These are phyloP conservation scores for Staurois parvus DNA, from an alignment of 2,797 vertebrate genomes.

Conservation along the genomic window DNA sequence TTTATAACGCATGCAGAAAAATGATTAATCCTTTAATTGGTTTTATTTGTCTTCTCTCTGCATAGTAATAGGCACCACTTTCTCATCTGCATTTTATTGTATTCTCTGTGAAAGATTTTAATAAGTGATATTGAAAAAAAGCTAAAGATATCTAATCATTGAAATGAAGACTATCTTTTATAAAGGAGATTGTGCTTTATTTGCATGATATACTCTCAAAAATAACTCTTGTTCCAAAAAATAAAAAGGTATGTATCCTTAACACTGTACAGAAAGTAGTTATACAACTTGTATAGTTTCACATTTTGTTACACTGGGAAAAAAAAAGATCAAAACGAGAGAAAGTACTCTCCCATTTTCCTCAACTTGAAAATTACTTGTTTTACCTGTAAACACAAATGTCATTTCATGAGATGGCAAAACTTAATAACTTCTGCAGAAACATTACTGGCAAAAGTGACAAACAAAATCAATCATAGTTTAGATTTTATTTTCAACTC, in stretches of 20 bases:
- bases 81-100: slow-evolving; percentile 50
- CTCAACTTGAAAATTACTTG: slow-evolving; percentile 78
- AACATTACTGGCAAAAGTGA: slow-evolving; percentile 68
- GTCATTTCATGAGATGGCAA: slow-evolving; percentile 75
- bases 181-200: slow-evolving; percentile 66
- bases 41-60: slow-evolving; percentile 51
- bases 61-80: slow-evolving; percentile 25
- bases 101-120: slow-evolving; percentile 45
- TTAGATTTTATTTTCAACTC: not conserved
- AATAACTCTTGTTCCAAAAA: slow-evolving; percentile 65
- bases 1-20: slow-evolving; percentile 23
- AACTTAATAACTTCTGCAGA: slow-evolving; percentile 75
- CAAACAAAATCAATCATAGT: slow-evolving; percentile 72
- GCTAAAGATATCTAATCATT: slow-evolving; percentile 39
- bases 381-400: slow-evolving; percentile 77
- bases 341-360: slow-evolving; percentile 78
- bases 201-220: slow-evolving; percentile 63
- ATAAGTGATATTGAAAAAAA: slow-evolving; percentile 52
- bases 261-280: slow-evolving; percentile 71
- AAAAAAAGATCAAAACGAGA: slow-evolving; percentile 75
- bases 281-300: slow-evolving; percentile 77
- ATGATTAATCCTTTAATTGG: slow-evolving; percentile 39
- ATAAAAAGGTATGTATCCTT: slow-evolving; percentile 71
- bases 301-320: slow-evolving; percentile 71
- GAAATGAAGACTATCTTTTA: slow-evolving; percentile 58